A percentile compares a stretch with the other conserved stretches of the same genome.
Evolutionary conservation across 1,140 invertebrate species (phyloP).

Genomic region (Drosophila arizonae): DNA sequence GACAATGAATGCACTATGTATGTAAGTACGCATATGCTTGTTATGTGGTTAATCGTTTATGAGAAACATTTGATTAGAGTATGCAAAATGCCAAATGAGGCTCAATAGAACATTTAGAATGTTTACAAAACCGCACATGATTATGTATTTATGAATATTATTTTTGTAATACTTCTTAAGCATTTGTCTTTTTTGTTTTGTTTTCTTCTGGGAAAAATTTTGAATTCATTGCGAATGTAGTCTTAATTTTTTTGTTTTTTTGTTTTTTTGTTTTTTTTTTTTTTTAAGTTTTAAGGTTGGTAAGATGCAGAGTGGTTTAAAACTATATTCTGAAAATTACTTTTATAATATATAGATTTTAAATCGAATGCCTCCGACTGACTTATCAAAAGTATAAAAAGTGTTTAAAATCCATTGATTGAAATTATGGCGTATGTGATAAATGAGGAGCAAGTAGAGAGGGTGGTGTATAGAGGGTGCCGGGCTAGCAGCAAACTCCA

Average conservation of each 20-base stretch:
- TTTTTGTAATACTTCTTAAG: conserved; percentile 77
- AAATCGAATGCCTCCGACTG: conserved; percentile 79
- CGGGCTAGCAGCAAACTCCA: conserved; percentile 46
- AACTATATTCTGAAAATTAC: conserved; percentile 76
- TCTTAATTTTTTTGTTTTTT: conserved; percentile 44
- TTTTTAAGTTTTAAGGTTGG: conserved; percentile 8
- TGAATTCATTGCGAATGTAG: conserved; percentile 78
- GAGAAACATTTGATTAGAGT: conserved; percentile 63
- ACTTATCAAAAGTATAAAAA: conserved; percentile 81
- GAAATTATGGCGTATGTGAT: conserved; percentile 41
- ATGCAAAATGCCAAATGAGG: conserved; percentile 76
- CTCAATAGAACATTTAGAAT: conserved; percentile 73
- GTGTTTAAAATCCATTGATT: conserved; percentile 76
- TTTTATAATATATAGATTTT: conserved; percentile 76
- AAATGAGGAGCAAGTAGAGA: conserved; percentile 17
- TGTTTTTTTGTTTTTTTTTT: conserved; percentile 19
- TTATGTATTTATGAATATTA: conserved; percentile 61
- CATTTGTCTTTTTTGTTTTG: conserved; percentile 74
- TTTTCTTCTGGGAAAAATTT: conserved; percentile 65
- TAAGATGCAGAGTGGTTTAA: conserved; percentile 51
- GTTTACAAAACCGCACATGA: conserved; percentile 73
- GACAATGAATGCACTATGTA: conserved; percentile 62
- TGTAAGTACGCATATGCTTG: conserved; percentile 24
- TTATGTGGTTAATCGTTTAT: conserved; percentile 42
- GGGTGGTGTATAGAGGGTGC: not conserved